Base-by-base conservation (phyloP, 2,888 invertebrate species). In the Melipona bicolor region DNA sequence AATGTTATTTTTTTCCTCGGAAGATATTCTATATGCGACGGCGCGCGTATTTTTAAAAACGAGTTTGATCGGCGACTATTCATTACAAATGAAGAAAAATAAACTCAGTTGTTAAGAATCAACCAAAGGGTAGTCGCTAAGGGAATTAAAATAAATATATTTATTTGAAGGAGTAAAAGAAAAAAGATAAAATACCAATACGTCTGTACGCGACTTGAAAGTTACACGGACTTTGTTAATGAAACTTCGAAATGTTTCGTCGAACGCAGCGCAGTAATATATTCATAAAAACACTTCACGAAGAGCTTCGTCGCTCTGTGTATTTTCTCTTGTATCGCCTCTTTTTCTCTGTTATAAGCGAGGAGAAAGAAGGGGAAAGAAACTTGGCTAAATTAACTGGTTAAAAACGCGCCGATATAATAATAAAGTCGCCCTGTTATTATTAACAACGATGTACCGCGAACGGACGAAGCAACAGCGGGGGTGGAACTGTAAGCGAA, bases 391-490 rank as follows among this genome's bases (percentile, higher is more conserved):
- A 82, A 83, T 72, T 78, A 80, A 62, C 82, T 80, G 81, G 79
- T 87, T 77, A 88, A 87, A 88, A 83, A 85, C 81, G 75, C 72
- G 83, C 73, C 82, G 78, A 72, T 32, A 4, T 89, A 89, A 89
- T 76, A 74, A 89, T 76, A 74, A 89, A 84, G 71, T 84, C 77
- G 59, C 54, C 72, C 62, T 77, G 79, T 87, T 84, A 76, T 88
- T 89, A 87, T 85, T 85, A 88, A 84, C 75, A 77, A 71, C 52
- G 67, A 72, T 62, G 56, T 52, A 62, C 49, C 19, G 19, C 36
- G 62, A 27, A 27, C 6, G 32, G 36, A n/a, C 36, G 36, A 36
- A 24, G 61, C 56, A 56, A 61, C 43, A 67, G 27, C 32, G 50
- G 21, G 71, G 32, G 15, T 56, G 24, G 13, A n/a, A 62, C 56